Percentiles rank a stretch among this genome's conserved stretches.
Evolutionary conservation across 1,140 invertebrate species (phyloP).

Genomic region (Ceratosolen solmsi): DNA sequence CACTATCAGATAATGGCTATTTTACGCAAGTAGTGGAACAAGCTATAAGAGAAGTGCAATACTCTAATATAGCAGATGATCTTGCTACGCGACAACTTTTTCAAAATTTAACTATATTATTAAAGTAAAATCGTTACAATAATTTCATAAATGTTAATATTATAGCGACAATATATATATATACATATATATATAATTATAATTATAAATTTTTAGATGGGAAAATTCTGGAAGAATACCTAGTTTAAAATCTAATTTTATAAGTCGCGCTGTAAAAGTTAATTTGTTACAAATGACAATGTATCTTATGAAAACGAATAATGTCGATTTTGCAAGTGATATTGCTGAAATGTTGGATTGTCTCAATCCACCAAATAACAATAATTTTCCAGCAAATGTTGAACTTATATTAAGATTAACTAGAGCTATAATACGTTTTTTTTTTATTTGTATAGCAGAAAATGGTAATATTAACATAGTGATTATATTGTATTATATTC

Average conservation of each 20-base stretch:
- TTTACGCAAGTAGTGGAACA: slow-evolving; percentile 74
- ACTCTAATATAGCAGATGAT: slow-evolving; percentile 54
- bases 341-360: slow-evolving; percentile 71
- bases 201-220: slow-evolving; percentile 65
- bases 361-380: slow-evolving; percentile 65
- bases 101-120: slow-evolving; percentile 70
- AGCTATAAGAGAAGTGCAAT: slow-evolving; percentile 67
- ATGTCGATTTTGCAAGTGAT: slow-evolving; percentile 69
- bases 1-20: slow-evolving; percentile 67
- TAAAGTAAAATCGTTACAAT: slow-evolving; percentile 63
- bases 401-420: slow-evolving; percentile 78
- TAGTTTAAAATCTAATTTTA: slow-evolving; percentile 68
- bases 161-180: not conserved
- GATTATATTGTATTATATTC: not conserved
- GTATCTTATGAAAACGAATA: slow-evolving; percentile 65
- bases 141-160: not conserved
- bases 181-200: not conserved
- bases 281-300: slow-evolving; percentile 72
- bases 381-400: slow-evolving; percentile 66
- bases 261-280: slow-evolving; percentile 70
- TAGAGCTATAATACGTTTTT: slow-evolving; percentile 82
- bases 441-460: slow-evolving; percentile 82
- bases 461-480: slow-evolving; percentile 72
- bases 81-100: slow-evolving; percentile 66
- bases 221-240: slow-evolving; percentile 70